Base-by-base conservation (phyloP, 1,140 invertebrate genomes). In the Brachionus angularis region DNA sequence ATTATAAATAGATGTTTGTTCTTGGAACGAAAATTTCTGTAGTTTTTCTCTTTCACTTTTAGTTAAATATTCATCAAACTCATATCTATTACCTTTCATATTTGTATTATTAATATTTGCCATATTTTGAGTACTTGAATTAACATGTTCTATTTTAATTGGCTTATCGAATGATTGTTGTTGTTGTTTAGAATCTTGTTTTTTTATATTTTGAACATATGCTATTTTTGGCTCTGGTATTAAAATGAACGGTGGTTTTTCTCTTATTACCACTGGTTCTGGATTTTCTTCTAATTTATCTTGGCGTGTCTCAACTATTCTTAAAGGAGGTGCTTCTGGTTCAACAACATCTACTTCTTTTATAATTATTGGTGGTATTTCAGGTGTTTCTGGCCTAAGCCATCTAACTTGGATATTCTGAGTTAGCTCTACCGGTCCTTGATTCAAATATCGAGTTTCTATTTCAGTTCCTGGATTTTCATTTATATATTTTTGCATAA, bases 341-440 rank as follows among this genome's bases (percentile, higher is more conserved):
- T 29, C 39, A 31, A 46, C 2, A 34, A 27, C 36, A 42, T 67
- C 31, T 14, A 67, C 42, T 67, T 67, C 62, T 49, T 49, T 67
- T 14, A 67, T 67, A 12, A 67, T 67, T 14, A 67, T 67, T 21
- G 62, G 62, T 8, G 62, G 62, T 50, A 67, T 50, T 14, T 67
- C 62, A 3, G 62, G 62, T 23, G 62, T 67, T 33, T 67, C 62
- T 7, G 62, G 62, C 18, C 62, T 31, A 16, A 67, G 62, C 62
- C 62, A 67, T 7, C 62, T 44, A 8, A 67, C 62, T 67, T 67
- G 29, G 23, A 67, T 50, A 46, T 50, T 67, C 31, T 67, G 62
- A 16, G 62, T 67, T 18, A 67, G 18, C 27, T 67, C 42, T 0
- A 67, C 31, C 12, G 62, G 62, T 36, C 39, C 39, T 5, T 50